A percentile compares a stretch with the other conserved stretches of the same genome.
These are phyloP conservation scores for Drosophila tristis DNA, from an alignment of 1,140 invertebrate genomes.

Conservation along the genomic window DNA sequence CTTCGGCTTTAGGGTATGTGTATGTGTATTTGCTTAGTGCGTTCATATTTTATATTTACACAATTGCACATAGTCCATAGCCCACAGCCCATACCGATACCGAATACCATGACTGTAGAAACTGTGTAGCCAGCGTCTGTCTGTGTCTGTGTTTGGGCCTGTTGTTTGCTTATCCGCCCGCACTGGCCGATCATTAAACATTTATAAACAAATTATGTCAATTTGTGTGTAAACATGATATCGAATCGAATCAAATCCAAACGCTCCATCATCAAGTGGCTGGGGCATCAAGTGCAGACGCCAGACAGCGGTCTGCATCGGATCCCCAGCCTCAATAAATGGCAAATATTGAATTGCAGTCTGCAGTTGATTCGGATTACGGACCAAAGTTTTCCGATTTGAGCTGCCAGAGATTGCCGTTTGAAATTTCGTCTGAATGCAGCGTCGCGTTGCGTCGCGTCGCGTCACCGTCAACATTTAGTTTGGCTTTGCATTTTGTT, in stretches of 20 bases:
- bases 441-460: constrained; percentile 25
- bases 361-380: constrained; percentile 13
- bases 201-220: constrained; percentile 82
- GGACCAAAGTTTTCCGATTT: constrained; percentile 7
- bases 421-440: constrained; percentile 6
- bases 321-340: constrained; percentile 34
- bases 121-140: background rate
- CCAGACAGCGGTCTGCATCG: constrained; percentile 33
- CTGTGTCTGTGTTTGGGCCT: constrained; percentile 24
- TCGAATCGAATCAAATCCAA: constrained; percentile 41
- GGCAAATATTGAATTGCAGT: constrained; percentile 64
- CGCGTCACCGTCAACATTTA: constrained; percentile 51
- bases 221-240: constrained; percentile 75
- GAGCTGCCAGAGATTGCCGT: background rate
- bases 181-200: constrained; percentile 64
- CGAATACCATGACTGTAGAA: too few species aligned
- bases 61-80: constrained; percentile 41
- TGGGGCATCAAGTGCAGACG: constrained; percentile 42
- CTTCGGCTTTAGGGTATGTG: background rate
- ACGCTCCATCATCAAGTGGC: constrained; percentile 14
- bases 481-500: constrained; percentile 58
- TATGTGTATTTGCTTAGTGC: background rate
- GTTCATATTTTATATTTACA: constrained; percentile 40
- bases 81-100: constrained; percentile 17
- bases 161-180: constrained; percentile 36